Evolutionary conservation across 2,797 vertebrate species (phyloP).

Genomic region (Mareca strepera): DNA sequence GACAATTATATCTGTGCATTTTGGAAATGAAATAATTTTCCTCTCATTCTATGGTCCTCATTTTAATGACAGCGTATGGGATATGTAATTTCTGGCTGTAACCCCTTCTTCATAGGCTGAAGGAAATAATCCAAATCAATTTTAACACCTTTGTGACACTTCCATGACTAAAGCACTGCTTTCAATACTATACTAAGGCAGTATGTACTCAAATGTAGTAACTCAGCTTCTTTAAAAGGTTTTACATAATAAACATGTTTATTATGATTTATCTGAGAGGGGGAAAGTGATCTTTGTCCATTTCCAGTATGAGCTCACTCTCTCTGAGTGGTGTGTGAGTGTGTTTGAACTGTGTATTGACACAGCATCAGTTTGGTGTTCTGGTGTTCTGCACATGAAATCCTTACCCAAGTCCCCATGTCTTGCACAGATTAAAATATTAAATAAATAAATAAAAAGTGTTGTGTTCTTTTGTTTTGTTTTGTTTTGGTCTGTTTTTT

Average conservation of each 20-base stretch:
- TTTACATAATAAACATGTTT: neutral
- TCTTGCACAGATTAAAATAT: neutral
- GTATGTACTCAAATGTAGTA: neutral
- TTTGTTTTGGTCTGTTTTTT: no score
- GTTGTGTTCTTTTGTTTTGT: neutral
- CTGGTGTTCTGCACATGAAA: neutral
- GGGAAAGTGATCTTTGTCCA: neutral
- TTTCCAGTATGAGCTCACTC: neutral
- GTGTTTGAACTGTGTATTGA: neutral
- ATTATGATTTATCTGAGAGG: neutral
- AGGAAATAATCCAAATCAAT: conserved; percentile 46
- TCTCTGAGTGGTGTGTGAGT: neutral
- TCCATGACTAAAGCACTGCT: conserved; percentile 53
- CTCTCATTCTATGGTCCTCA: conserved; percentile 33
- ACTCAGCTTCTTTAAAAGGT: neutral
- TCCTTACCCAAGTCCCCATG: neutral
- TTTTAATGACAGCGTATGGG: conserved; percentile 33
- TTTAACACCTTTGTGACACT: conserved; percentile 38
- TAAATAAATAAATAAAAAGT: neutral
- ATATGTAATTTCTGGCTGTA: conserved; percentile 29
- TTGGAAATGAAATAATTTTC: conserved; percentile 58
- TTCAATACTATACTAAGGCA: conserved; percentile 18
- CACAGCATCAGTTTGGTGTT: neutral
- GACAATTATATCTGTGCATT: conserved; percentile 44
- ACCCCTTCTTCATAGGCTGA: conserved; percentile 36